Base-by-base conservation (phyloP, 2,888 invertebrate species). In the Arge pagana region DNA sequence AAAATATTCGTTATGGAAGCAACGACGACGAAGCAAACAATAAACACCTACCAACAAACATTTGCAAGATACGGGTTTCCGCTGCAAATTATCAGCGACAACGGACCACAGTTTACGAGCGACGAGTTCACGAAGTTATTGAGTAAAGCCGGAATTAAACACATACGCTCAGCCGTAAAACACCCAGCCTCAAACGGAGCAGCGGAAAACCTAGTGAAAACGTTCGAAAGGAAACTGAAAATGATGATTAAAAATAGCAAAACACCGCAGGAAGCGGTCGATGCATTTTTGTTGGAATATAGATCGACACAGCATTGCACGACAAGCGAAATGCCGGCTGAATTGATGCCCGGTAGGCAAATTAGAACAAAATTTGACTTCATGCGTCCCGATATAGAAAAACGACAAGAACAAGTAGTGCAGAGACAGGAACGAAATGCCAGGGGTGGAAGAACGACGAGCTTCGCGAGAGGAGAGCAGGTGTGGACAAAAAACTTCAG, bases 191-290 rank as follows among this genome's bases (percentile, higher is more conserved):
- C 53, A 2, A 59, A 60, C 37, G 58, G 60, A 0, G 55, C 51
- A 13, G 57, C 58, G 5, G 58, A 61, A 35, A 50, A 56, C 6
- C 49, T 62, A 18, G 59, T 60, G 0, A 57, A 59, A n/a, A 59
- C 55, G 1, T 56, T 54, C 23, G 49, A 61, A 37, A 15, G 24
- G 3, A 35, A 43, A 6, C 2, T 56, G 7, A 58, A 50, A 16
- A 52, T 41, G 13, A 11, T 53, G 1, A 23, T 48, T 8, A 26
- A 7, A 8, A 4, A 37, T 11, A 19, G n/a, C 3, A 10, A 23
- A 10, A n/a, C 23, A 3, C 3, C 26, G 16, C 48, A 41, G 31
- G 16, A 15, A 19, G 37, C 40, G n/a, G 24, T 61, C 2, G 35
- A 53, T 18, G 49, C 53, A 36, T 55, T 60, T 26, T 37, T 61